Conservation (phyloP, 2,888 invertebrate genomes). For the Leucozona laternaria region DNA sequence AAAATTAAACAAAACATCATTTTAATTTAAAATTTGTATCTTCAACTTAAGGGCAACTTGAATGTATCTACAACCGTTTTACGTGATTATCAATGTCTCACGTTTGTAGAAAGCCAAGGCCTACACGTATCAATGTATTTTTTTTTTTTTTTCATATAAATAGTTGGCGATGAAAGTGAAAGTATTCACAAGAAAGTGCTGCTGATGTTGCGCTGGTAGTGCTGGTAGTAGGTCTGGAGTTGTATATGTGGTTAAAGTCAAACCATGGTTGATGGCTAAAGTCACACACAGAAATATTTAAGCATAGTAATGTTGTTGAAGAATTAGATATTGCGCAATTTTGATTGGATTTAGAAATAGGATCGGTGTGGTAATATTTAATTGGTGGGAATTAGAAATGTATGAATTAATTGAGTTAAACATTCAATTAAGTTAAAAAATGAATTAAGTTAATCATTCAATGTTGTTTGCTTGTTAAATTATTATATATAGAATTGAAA, state of each 20-base stretch:
- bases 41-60: constrained; percentile 8
- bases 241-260: constrained; percentile 25
- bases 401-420: not conserved
- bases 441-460: no score
- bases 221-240: not conserved
- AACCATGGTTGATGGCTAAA: constrained; percentile 18
- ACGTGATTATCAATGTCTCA: constrained; percentile 61
- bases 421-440: no score
- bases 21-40: not conserved
- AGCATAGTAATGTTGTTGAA: constrained; percentile 48
- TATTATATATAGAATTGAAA: no score
- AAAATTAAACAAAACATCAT: not conserved
- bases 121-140: constrained; percentile 37
- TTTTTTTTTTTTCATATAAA: not conserved
- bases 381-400: not conserved
- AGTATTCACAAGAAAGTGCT: constrained; percentile 65
- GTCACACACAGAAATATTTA: not conserved
- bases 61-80: constrained; percentile 41
- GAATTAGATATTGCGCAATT: constrained; percentile 47
- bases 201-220: not conserved
- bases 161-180: constrained; percentile 62
- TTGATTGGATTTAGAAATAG: constrained; percentile 8
- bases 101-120: constrained; percentile 67
- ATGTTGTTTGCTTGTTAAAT: no score
- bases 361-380: constrained; percentile 23